Evolutionary conservation across 2,113 vertebrate genomes (phyloP).

Genomic region (Pelecanus crispus): DNA sequence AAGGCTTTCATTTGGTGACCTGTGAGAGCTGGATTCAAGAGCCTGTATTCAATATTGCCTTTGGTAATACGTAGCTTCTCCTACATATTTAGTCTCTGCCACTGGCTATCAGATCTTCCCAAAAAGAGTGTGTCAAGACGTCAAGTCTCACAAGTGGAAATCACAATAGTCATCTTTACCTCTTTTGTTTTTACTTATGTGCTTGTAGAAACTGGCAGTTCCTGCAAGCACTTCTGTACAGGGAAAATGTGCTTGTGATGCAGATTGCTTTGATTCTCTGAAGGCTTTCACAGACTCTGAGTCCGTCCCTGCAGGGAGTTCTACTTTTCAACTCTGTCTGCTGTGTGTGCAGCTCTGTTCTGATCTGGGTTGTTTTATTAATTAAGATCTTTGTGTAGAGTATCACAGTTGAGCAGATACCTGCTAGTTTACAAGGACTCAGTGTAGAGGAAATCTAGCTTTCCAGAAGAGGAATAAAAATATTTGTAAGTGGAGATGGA

Average conservation of each 20-base stretch:
- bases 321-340: background rate
- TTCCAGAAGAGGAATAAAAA: background rate
- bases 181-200: slow-evolving; percentile 15
- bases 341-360: background rate
- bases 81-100: background rate
- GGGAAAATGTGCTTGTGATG: background rate
- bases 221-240: background rate
- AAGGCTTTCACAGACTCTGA: slow-evolving; percentile 8
- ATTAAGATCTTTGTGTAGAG: background rate
- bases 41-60: background rate
- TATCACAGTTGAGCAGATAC: background rate
- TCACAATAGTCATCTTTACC: background rate
- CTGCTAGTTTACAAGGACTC: background rate
- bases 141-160: background rate
- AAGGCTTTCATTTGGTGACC: background rate
- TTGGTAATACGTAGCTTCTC: background rate
- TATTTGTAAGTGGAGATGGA: background rate
- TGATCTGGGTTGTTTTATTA: background rate
- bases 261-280: slow-evolving; percentile 29
- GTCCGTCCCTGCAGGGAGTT: background rate
- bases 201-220: background rate
- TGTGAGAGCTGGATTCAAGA: background rate
- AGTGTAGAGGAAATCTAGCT: background rate
- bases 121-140: background rate
- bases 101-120: background rate